Evolutionary conservation across 2,113 vertebrate genomes (phyloP), one percentile per base, ranked within the genome.

Genomic region (Heterotis niloticus): DNA sequence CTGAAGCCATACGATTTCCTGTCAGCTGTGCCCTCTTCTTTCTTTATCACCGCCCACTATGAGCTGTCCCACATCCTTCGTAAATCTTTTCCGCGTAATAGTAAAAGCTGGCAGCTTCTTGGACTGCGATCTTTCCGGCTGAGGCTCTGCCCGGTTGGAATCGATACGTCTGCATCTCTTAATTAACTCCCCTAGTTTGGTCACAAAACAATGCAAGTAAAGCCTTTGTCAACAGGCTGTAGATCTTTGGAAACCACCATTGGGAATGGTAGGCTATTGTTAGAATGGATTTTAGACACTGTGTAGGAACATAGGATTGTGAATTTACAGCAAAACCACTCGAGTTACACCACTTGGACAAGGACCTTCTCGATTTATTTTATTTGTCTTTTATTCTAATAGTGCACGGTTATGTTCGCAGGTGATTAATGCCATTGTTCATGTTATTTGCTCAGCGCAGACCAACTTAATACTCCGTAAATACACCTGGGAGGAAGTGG

Each of bases 151-250:
- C 70, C 14, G 64, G n/a, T 13, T 70, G 62, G 20, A 79, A 62
- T 60, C 5, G 13, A 62, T 65, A 52, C 12, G 34, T 73, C 69
- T 23, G 13, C 62, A 65, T 74, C 51, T 28, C 24, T 74, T 64
- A 52, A 74, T 65, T 74, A 79, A 44, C 57, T 70, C n/a, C 57
- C 68, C 17, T 10, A 70, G 54, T 20, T 29, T 26, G 14, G 57
- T 52, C 34, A 24, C n/a, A 71, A 51, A 34, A 29, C 24, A 14
- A 65, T 64, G 10, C 10, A 5, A 44, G 34, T 44, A 44, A 44
- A 44, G 34, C 34, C 34, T 44, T 44, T 44, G 34, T 44, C 34
- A 44, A 44, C 34, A 44, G 34, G 34, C 34, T 44, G 34, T 44
- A 44, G 34, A 44, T 44, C 34, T 44, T 44, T 44, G 34, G 34